Evolutionary conservation across 2,888 invertebrate species (phyloP), one percentile per base, ranked within the genome.

Genomic region (Aethes cnicana): DNA sequence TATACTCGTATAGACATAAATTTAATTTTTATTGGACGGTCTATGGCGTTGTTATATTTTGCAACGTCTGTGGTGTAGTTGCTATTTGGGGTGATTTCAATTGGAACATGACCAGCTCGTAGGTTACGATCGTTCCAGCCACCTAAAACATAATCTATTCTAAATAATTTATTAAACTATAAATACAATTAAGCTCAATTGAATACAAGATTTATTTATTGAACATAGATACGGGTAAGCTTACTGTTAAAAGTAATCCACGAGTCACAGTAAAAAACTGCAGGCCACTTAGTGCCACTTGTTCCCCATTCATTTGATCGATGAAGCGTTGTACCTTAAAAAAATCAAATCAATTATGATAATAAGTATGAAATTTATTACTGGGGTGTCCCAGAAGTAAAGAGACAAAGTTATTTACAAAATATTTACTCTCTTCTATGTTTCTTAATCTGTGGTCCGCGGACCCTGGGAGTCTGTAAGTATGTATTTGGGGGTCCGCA

Each of bases 291-390:
- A 92, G 66, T 1, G 90, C 88, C 2, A 92, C 77, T 16, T 88
- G 90, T 35, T 91, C 90, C 2, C 91, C 90, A 53, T 91, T 91
- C 35, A 93, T 91, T 80, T 93, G 93, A 54, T 92, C 92, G 48
- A 93, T 81, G 58, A 93, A 90, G 49, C 93, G 89, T 63, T 91
- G 92, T 30, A 93, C 90, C 92, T 93, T 61, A n/a, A 70, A 78
- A 37, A 14, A 28, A 49, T 41, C 9, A 23, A 6, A 25, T 28
- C 21, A 2, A 7, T 5, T 12, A 18, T 42, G 16, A 3, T 4
- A 11, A 4, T 8, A 20, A 8, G n/a, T 11, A 3, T 1, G 14
- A 12, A 5, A 18, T 8, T 18, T 8, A 11, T 8, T n/a, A 14
- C 4, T 1, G 2, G 14, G 11, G 9, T 1, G 20, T 20, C 28